phyloP scores from a whole-genome alignment of 2,888 invertebrate genomes.

The Scaptomyza reducta region DNA sequence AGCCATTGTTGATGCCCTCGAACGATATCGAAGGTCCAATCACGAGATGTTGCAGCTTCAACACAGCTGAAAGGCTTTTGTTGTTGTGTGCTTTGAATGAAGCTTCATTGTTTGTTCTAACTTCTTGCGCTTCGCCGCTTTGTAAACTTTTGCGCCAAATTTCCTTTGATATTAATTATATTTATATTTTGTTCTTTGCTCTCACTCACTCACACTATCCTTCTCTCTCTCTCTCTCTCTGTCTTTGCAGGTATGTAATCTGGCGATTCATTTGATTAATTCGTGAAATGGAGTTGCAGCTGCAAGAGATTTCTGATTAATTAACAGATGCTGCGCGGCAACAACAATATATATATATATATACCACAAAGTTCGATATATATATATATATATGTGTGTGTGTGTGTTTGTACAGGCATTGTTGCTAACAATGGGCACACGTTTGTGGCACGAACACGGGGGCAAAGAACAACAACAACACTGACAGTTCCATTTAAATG shows the following conservation, averaged over 20 bases:
- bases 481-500: slow-evolving; percentile 74
- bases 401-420: slow-evolving; percentile 45
- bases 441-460: slow-evolving; percentile 44
- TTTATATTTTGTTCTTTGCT: slow-evolving; percentile 14
- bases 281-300: slow-evolving; percentile 19
- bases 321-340: slow-evolving; percentile 45
- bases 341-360: slow-evolving; percentile 15
- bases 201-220: slow-evolving; percentile 9
- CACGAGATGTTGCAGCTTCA: slow-evolving; percentile 54
- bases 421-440: slow-evolving; percentile 56
- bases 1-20: slow-evolving; percentile 64
- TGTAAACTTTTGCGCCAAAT: slow-evolving; percentile 25
- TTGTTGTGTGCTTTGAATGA: slow-evolving; percentile 31
- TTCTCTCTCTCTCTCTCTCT: slow-evolving; percentile 10
- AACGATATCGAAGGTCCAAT: slow-evolving; percentile 65
- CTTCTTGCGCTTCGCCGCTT: not conserved
- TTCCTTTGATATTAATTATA: slow-evolving; percentile 45
- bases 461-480: slow-evolving; percentile 38
- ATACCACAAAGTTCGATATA: too few relatives aligned
- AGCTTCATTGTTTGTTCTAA: slow-evolving; percentile 43
- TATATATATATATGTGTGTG: slow-evolving; percentile 34
- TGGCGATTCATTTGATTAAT: slow-evolving; percentile 14
- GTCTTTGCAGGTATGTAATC: slow-evolving; percentile 57
- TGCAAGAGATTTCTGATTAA: slow-evolving; percentile 57
- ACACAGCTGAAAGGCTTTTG: slow-evolving; percentile 39